Base-by-base conservation (phyloP, 2,888 invertebrate genomes). In the Odontocolon sp. region DNA sequence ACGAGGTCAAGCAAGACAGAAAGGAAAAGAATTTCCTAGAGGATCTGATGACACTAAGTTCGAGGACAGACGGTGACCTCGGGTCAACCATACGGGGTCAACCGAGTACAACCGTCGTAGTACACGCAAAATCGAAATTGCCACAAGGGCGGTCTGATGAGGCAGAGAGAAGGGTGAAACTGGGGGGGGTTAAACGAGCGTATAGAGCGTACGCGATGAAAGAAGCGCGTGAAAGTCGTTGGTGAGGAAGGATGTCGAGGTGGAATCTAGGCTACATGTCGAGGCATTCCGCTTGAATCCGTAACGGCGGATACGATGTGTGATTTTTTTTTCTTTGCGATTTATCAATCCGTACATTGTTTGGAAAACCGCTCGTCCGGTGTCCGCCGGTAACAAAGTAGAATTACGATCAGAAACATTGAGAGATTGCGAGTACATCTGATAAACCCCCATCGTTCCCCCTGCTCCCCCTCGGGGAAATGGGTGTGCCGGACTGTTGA, bases 221-320 rank as follows among this genome's bases (percentile, higher is more conserved):
- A 75, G 59, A n/a, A 52, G 40, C 69, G 75, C 70, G 70, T 70
- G 54, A 66, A 75, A 75, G 66, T 70, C 52, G 40, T 3, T 28
- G 31, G 33, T 31, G 54, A 54, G 45, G 50, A 61, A 67, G 69
- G 67, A 74, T 68, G 61, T 50, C 59, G 71, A 63, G 61, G 52
- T 64, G 74, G 80, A 82, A 82, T 82, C 80, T 83, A 82, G 81
- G 81, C 80, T 82, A 82, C 80, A 33, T 57, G 66, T 54, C 69
- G 72, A 56, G 68, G 77, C 76, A 82, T 80, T 80, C 80, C 80
- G 78, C 71, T 54, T 76, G 79, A 77, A 76, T 66, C 74, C 42
- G 52, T 56, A 31, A 16, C 26, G 28, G n/a, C 26, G 16, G 16
- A 14, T 33, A 54, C 31, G 4, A 45, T 9, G 52, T 21, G 28